Conservation (phyloP, 2,797 vertebrate genomes). For the Lindbergichthys nudifrons region DNA sequence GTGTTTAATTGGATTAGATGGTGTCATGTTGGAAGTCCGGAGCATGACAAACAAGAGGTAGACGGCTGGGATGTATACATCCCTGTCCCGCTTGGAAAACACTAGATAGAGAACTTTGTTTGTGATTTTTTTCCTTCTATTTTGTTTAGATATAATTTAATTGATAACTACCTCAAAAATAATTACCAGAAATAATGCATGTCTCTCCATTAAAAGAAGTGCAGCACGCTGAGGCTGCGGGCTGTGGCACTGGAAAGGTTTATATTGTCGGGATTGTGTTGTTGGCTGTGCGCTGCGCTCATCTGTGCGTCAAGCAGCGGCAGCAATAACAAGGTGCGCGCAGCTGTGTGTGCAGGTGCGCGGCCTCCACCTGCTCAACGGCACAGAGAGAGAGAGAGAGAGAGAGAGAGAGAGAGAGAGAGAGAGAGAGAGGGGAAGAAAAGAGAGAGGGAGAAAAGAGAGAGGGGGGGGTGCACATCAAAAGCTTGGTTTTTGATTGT, state of each 20-base stretch:
- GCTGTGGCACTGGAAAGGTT: slow-evolving; percentile 31
- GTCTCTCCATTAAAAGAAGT: slow-evolving; percentile 15
- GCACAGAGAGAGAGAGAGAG: not conserved
- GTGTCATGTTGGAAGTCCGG: slow-evolving; percentile 78
- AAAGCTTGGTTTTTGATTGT: slow-evolving; percentile 26
- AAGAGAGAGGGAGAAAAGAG: not conserved
- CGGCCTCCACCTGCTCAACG: slow-evolving; percentile 76
- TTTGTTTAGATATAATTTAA: not conserved
- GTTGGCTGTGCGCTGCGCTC: slow-evolving; percentile 60
- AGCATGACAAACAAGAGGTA: slow-evolving; percentile 71
- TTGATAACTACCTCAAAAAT: not conserved
- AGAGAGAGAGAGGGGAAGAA: not conserved
- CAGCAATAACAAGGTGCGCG: slow-evolving; percentile 77
- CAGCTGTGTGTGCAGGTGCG: slow-evolving; percentile 77
- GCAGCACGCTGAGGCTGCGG: slow-evolving; percentile 30
- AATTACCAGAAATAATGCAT: not conserved
- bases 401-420: too few species aligned
- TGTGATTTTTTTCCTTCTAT: not conserved
- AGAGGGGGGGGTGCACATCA: slow-evolving; percentile 1
- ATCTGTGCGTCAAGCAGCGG: slow-evolving; percentile 72
- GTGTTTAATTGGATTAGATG: slow-evolving; percentile 88
- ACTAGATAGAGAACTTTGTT: not conserved
- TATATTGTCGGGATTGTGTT: slow-evolving; percentile 52
- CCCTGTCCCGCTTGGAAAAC: not conserved
- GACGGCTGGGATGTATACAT: slow-evolving; percentile 22